Evolutionary conservation across 2,888 invertebrate genomes (phyloP).

Genomic region (Drosophila hamatofila): DNA sequence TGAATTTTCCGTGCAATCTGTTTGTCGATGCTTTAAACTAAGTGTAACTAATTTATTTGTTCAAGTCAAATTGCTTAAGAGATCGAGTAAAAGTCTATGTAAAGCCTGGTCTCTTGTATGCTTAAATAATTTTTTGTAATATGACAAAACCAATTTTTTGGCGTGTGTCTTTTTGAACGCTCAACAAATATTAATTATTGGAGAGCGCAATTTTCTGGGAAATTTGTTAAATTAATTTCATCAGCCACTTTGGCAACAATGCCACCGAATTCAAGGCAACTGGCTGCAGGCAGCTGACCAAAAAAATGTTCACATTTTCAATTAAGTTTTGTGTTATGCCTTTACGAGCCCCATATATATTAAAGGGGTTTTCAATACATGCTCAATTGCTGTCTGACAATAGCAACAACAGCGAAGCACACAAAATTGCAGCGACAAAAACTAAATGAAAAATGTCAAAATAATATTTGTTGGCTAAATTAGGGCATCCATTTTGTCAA

Average conservation of each 20-base stretch:
- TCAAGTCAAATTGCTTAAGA: constrained; percentile 42
- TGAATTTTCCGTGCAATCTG: constrained; percentile 39
- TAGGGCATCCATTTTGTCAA: neutral
- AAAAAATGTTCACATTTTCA: constrained; percentile 28
- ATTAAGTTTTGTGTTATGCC: constrained; percentile 21
- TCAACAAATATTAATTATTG: neutral
- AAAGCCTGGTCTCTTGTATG: too few relatives aligned
- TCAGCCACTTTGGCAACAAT: constrained; percentile 12
- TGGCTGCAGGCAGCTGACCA: neutral
- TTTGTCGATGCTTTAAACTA: constrained; percentile 22
- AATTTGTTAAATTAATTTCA: constrained; percentile 27
- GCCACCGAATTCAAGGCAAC: constrained; percentile 2
- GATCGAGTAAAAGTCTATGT: constrained; percentile 23
- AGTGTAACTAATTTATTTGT: constrained; percentile 49
- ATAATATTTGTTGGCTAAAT: constrained; percentile 18
- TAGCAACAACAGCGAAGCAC: neutral
- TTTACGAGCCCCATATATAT: neutral
- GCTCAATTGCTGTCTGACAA: constrained; percentile 46
- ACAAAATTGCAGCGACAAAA: constrained; percentile 3
- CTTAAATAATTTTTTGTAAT: neutral
- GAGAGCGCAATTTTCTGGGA: constrained; percentile 6
- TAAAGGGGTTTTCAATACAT: constrained; percentile 21
- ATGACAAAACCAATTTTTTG: neutral
- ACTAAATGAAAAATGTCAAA: constrained; percentile 15
- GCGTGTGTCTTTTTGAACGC: neutral